phyloP scores from a whole-genome alignment of 2,113 vertebrate genomes.

The Oceanites oceanicus region DNA sequence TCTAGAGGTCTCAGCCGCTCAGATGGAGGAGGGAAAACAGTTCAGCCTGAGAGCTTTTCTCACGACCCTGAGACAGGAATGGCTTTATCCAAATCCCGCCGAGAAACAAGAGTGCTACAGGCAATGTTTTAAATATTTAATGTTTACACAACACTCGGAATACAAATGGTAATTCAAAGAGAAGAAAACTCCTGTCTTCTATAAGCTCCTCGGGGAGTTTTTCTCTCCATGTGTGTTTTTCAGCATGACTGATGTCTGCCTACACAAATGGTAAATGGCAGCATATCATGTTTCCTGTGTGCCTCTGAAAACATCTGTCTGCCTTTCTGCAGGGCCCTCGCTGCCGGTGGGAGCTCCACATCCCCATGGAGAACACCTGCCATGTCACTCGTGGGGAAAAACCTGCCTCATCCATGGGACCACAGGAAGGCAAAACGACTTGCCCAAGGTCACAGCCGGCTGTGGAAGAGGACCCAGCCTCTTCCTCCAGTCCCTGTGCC shows the following conservation, averaged over 20 bases:
- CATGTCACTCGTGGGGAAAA: rapidly evolving
- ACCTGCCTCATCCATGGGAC: background rate
- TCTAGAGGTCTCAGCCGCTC: background rate
- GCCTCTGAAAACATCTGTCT: background rate
- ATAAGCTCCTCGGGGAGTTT: background rate
- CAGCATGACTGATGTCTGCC: background rate
- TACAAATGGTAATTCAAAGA: slow-evolving; percentile 13
- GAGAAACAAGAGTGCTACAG: background rate
- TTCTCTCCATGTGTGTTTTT: background rate
- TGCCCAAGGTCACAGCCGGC: rapidly evolving
- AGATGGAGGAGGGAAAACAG: background rate
- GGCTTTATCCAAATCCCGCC: background rate
- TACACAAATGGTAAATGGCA: rapidly evolving
- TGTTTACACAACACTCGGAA: slow-evolving; percentile 14
- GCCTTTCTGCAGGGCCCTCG: background rate
- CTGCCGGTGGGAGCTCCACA: background rate
- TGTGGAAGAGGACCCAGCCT: background rate
- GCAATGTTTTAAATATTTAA: slow-evolving; percentile 13
- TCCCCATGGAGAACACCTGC: background rate
- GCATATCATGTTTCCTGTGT: rapidly evolving
- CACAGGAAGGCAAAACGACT: rapidly evolving
- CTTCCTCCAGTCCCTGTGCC: background rate
- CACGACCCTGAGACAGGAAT: background rate
- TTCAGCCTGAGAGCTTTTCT: background rate
- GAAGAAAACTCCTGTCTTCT: background rate